phyloP scores from a whole-genome alignment of 2,797 vertebrate genomes.

The Heliangelus exortis region DNA sequence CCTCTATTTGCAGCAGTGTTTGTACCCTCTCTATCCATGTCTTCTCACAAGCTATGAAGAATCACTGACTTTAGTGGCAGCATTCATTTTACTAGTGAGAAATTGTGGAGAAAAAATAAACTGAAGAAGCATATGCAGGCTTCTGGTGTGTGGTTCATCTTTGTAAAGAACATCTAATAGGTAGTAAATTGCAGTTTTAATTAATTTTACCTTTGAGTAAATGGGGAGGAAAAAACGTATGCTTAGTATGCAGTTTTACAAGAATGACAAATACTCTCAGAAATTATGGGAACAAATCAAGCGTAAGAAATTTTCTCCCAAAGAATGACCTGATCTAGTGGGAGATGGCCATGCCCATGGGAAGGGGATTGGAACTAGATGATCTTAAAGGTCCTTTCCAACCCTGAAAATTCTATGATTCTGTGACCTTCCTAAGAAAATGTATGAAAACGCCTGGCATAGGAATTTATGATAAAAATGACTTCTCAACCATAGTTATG shows the following conservation, averaged over 20 bases:
- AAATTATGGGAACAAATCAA: not conserved
- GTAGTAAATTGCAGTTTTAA: not conserved
- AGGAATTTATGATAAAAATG: not conserved
- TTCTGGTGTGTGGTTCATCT: not conserved
- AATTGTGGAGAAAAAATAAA: not conserved
- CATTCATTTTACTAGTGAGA: not conserved
- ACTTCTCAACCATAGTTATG: not conserved
- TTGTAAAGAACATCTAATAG: not conserved
- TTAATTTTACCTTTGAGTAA: not conserved
- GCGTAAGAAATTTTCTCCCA: not conserved
- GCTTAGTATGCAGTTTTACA: not conserved
- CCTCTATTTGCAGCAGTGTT: not conserved
- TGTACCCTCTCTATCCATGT: fast-evolving
- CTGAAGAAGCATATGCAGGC: not conserved
- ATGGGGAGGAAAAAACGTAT: not conserved
- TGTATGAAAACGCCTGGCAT: not conserved
- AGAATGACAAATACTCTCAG: not conserved
- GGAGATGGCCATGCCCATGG: no score
- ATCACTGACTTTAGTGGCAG: not conserved
- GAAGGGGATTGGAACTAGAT: no score
- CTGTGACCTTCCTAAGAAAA: not conserved
- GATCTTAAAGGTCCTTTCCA: no score
- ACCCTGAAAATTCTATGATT: no score
- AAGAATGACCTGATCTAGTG: not conserved
- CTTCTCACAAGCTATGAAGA: not conserved